A percentile compares a stretch with the other conserved stretches of the same genome.
Conservation (phyloP, 2,113 vertebrate genomes). For the Pangasianodon gigas region DNA sequence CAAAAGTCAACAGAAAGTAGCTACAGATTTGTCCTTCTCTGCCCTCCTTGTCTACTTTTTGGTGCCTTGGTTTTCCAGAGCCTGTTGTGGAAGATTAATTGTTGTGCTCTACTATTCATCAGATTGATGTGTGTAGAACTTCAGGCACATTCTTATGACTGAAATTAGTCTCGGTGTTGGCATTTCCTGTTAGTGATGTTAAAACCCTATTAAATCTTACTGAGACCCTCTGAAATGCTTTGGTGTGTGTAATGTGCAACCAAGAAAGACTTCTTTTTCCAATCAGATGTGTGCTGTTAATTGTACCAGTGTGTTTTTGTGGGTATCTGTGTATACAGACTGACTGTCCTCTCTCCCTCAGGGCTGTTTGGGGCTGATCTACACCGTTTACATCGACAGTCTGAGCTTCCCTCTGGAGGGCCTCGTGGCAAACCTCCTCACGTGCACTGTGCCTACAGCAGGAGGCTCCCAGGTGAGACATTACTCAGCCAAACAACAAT, state of each 20-base stretch:
- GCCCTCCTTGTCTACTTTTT: neutral
- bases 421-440: conserved; percentile 89
- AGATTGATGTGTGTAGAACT: neutral
- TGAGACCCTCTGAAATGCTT: conserved; percentile 4
- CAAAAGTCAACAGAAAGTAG: too few relatives aligned
- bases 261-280: neutral
- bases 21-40: too few relatives aligned
- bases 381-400: conserved; percentile 92
- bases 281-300: conserved; percentile 9
- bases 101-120: conserved; percentile 6
- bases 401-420: conserved; percentile 87
- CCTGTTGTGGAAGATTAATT: neutral
- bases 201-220: conserved; percentile 12
- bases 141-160: neutral
- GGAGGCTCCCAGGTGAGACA: conserved; percentile 91
- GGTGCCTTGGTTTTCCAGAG: neutral
- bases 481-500: conserved; percentile 59
- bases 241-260: neutral
- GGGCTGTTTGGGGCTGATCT: conserved; percentile 95
- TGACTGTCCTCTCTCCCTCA: conserved; percentile 58
- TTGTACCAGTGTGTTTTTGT: conserved; percentile 7
- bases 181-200: conserved; percentile 34
- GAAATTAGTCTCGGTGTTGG: conserved; percentile 20
- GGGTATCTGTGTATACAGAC: neutral
- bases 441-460: conserved; percentile 87